Evolutionary conservation across 2,888 invertebrate species (phyloP), one percentile per base, ranked within the genome.

Genomic region (Drosophila setosimentum): DNA sequence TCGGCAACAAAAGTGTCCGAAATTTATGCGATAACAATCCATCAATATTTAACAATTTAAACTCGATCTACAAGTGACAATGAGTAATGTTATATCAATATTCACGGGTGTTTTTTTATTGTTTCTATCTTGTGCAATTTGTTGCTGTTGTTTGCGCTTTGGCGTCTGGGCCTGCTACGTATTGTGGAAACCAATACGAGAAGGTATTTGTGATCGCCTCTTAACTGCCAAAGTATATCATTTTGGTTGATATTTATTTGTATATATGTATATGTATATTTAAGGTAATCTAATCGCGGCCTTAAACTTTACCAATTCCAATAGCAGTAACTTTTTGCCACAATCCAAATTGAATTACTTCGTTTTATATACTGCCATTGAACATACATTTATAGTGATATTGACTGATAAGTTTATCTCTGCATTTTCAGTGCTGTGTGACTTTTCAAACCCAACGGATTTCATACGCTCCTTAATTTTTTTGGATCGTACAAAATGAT

Each of bases 21-120:
- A 42, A 11, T 3, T 24, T 2, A 30, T 13, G n/a, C 24, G 27
- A 13, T 7, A 61, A 24, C 4, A 16, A 18, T 37, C 10, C 30
- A 30, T 42, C 8, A 29, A 42, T 16, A 32, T 32, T 13, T 27
- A 21, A 13, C 5, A 48, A 48, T 27, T 5, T 27, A 3, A 35
- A 50, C 18, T 29, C 18, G 18, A 24, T 5, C 42, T 49, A 0
- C 5, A 24, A 27, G 51, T 48, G 4, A 76, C 24, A 51, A 87
- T 91, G 87, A 60, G 73, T 21, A 76, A 80, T 50, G 27, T 88
- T 6, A 30, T 91, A 24, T 65, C 87, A 8, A 89, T 87, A 65
- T 60, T 91, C 32, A 78, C 80, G 33, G 86, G 87, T 49, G 82
- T 91, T 50, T 85, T 90, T 37, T 76, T 91, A 61, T 67, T 91